A percentile compares a stretch with the other conserved stretches of the same genome.
Evolutionary conservation across 1,140 invertebrate genomes (phyloP).

Genomic region (Tribolium madens): DNA sequence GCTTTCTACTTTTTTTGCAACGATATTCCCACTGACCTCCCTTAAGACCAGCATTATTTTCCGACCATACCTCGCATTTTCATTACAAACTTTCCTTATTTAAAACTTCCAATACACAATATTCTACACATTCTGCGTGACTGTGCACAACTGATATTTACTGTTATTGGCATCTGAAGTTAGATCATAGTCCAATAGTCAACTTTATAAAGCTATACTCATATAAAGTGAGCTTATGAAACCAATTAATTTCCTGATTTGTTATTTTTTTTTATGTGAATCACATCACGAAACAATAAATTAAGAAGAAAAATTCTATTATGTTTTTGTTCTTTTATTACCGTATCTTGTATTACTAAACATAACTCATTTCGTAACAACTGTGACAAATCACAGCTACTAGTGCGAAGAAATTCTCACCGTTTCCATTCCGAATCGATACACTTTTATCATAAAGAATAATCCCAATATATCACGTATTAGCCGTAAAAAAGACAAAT

Average conservation of each 20-base stretch:
- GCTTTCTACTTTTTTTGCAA: constrained; percentile 8
- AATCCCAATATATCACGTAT: constrained; percentile 30
- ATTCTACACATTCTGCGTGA: not conserved
- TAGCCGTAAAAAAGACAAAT: constrained; percentile 28
- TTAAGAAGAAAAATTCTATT: not conserved
- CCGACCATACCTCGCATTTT: not conserved
- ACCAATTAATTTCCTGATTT: too few relatives aligned
- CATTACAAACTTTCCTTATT: constrained; percentile 33
- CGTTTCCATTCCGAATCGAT: not conserved
- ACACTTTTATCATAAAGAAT: constrained; percentile 16
- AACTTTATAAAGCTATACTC: not conserved
- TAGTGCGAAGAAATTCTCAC: not conserved
- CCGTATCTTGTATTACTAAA: not conserved
- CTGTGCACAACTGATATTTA: constrained; percentile 3
- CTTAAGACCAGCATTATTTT: constrained; percentile 13
- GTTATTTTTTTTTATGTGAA: not conserved
- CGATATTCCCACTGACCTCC: constrained; percentile 18
- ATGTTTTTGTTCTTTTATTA: not conserved
- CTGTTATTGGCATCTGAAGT: not conserved
- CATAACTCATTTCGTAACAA: not conserved
- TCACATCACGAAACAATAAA: not conserved
- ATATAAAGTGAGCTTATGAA: too few relatives aligned
- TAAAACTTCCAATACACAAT: constrained; percentile 17
- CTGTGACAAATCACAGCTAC: not conserved
- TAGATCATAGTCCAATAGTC: not conserved